Base-by-base conservation (phyloP, 2,797 vertebrate genomes). In the Chrysocyon brachyurus region DNA sequence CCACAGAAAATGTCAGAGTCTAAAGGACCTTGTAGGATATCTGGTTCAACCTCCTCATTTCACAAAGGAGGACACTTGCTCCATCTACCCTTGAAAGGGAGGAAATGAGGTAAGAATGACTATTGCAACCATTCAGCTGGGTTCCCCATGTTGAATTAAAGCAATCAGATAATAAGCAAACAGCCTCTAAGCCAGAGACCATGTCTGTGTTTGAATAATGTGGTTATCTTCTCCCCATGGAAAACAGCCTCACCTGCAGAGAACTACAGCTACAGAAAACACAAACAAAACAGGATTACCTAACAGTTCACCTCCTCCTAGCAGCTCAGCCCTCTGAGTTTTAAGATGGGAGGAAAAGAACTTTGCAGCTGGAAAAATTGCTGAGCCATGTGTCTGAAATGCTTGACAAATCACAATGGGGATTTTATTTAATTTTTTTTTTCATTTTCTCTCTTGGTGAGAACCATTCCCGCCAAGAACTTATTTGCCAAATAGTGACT, bases 401-500 rank as follows among this genome's bases (percentile, higher is more conserved):
- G 46, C 72, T 97, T 93, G 46, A 79, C 54, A 83, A 88, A 94
- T 95, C 56, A 91, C 84, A 84, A 77, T 90, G 70, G 86, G 57
- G 78, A 79, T 82, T 95, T 95, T 36, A 87, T 92, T 96, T 94
- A 11, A 57, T 82, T 82, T 91, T 86, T 94, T 96, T 52, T 88
- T 96, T n/a, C 49, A 61, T 94, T 95, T 95, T 96, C 70, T 59
- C 61, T 79, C 31, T 95, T 97, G 90, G 84, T 92, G 81, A 93
- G 90, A 97, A 85, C 75, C 19, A 26, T 33, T 79, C 22, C 61
- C 66, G 94, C 95, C 97, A 97, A 94, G 68, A 97, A 94, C 72
- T 91, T 73, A 93, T 94, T 89, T 91, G 96, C 90, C 96, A 96
- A 95, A 89, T 63, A n/a, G 66, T 93, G 97, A 98, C 66, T 89